Evolutionary conservation across 2,888 invertebrate species (phyloP), one percentile per base, ranked within the genome.

Genomic region (Didymodactylos carnosus): DNA sequence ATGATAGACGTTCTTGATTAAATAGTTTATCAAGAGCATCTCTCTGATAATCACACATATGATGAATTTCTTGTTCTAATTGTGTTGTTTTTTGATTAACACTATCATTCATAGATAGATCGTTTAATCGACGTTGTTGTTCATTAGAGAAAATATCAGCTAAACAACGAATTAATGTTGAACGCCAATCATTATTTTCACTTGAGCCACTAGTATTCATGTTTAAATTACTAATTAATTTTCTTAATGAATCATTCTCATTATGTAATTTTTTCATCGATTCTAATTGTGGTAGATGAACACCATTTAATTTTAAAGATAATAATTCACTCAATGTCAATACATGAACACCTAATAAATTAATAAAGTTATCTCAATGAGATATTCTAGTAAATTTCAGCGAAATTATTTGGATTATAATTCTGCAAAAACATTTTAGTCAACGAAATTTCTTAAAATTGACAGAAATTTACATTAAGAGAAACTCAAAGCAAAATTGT

Each of bases 241-340:
- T 10, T 35, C 62, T 29, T n/a, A 62, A 35, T 8, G 3, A 19
- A 19, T 19, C 16, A 35, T 62, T 62, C n/a, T 62, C 62, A 35
- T 62, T 35, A 10, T 62, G 0, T n/a, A 62, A 7, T 35, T 62
- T 62, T 62, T 62, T 29, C 35, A 62, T n/a, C n/a, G 29, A 62
- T 62, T 35, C 62, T 35, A n/a, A 35, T 35, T 29, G 10, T n/a
- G 13, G 16, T 8, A 62, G 29, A 62, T 29, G 29, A 8, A 62
- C n/a, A 62, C 62, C 62, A 62, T 62, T 62, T 62, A 62, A 62
- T 62, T n/a, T 29, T 35, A 62, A 62, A 8, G 62, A 19, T 11
- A 74, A 62, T 10, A 71, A 39, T 62, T 74, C 74, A 39, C 74
- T 74, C 29, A 74, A 71, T 25, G 71, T 41, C 25, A 74, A 71